Conservation (phyloP, 2,888 invertebrate genomes). For the Pandemis heparana region DNA sequence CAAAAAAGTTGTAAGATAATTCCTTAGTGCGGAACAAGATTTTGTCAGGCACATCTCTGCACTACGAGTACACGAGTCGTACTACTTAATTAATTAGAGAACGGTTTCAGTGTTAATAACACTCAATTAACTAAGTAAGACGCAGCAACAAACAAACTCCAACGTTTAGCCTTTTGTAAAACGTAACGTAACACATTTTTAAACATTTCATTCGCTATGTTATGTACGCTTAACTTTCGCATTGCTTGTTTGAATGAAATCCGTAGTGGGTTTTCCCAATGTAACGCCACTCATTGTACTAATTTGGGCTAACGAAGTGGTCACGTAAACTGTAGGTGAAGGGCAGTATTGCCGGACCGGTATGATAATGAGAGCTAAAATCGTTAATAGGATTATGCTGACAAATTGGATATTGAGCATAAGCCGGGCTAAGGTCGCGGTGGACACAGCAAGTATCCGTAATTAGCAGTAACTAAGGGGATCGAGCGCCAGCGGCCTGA, state of each 20-base stretch:
- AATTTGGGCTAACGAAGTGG: slow-evolving; percentile 40
- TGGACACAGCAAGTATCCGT: slow-evolving; percentile 76
- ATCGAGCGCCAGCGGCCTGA: slow-evolving; percentile 62
- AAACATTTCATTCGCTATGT: slow-evolving; percentile 7
- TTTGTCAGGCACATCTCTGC: background rate
- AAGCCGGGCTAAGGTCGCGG: slow-evolving; percentile 74
- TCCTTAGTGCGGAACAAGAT: background rate
- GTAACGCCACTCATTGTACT: slow-evolving; percentile 25
- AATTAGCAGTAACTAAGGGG: slow-evolving; percentile 81
- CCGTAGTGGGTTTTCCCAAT: slow-evolving; percentile 11
- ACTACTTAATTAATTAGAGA: too few relatives aligned
- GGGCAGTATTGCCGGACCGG: slow-evolving; percentile 45
- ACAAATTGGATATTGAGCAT: slow-evolving; percentile 80
- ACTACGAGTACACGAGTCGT: too few relatives aligned
- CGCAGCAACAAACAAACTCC: background rate
- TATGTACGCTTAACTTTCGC: background rate
- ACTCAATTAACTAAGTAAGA: background rate
- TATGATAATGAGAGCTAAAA: slow-evolving; percentile 72
- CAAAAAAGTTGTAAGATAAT: background rate
- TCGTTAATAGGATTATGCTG: slow-evolving; percentile 76
- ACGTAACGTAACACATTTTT: background rate
- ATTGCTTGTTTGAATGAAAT: slow-evolving; percentile 18
- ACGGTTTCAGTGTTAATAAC: background rate
- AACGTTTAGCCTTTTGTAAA: background rate
- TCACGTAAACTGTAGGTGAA: slow-evolving; percentile 33